phyloP scores from a whole-genome alignment of 2,797 vertebrate species.

The Acridotheres tristis region DNA sequence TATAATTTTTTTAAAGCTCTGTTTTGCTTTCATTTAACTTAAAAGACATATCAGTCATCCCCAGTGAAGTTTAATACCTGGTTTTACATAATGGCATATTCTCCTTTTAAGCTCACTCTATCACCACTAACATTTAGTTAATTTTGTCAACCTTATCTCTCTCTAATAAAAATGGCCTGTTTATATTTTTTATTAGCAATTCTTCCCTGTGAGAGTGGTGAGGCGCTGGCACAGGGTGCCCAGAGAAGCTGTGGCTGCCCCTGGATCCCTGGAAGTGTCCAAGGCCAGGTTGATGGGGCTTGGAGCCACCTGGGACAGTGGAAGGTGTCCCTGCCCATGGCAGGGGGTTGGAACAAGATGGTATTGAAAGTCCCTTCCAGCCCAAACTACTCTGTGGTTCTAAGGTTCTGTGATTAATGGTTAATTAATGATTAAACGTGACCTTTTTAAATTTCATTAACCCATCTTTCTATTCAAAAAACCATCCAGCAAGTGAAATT shows the following conservation, averaged over 20 bases:
- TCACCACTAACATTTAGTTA: not conserved
- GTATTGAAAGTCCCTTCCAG: not conserved
- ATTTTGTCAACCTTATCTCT: not conserved
- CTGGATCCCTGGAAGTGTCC: not conserved
- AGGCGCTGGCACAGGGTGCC: rapidly evolving
- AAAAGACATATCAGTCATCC: not conserved
- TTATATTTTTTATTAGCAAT: not conserved
- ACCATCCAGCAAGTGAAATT: not conserved
- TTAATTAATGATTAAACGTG: not conserved
- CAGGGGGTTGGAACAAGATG: rapidly evolving
- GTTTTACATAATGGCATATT: not conserved
- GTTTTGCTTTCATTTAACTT: slow-evolving; percentile 48
- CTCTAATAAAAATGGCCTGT: not conserved
- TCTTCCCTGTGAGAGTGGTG: rapidly evolving
- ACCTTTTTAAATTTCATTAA: not conserved
- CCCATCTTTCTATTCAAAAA: not conserved
- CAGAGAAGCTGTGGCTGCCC: not conserved
- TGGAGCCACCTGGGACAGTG: rapidly evolving
- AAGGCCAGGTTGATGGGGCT: not conserved
- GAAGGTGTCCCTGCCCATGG: not conserved
- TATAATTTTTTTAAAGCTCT: slow-evolving; percentile 42
- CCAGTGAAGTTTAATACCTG: not conserved
- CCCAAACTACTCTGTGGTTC: not conserved
- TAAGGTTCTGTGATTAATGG: not conserved
- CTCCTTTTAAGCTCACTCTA: not conserved